Percentiles rank a stretch among this genome's conserved stretches.
These are phyloP conservation scores for Folsomia candida DNA, from an alignment of 2,888 invertebrate genomes.

Conservation along the genomic window DNA sequence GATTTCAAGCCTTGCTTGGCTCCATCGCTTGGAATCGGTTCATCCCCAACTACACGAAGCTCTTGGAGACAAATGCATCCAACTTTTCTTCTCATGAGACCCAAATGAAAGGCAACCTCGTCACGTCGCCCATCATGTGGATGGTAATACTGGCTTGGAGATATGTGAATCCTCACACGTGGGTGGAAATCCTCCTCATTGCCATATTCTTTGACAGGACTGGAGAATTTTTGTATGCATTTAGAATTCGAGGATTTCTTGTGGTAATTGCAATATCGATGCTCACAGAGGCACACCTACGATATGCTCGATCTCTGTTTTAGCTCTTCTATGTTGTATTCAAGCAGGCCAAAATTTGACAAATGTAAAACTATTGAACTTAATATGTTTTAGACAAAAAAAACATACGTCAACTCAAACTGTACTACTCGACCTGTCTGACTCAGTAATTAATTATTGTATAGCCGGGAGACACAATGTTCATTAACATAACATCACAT, in stretches of 20 bases:
- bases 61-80: slow-evolving; percentile 64
- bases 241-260: slow-evolving; percentile 72
- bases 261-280: slow-evolving; percentile 66
- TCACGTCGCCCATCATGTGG: slow-evolving; percentile 73
- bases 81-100: slow-evolving; percentile 23
- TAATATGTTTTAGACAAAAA: not conserved
- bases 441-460: too few species aligned
- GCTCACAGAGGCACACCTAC: slow-evolving; percentile 67
- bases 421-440: too few species aligned
- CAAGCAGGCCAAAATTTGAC: not conserved
- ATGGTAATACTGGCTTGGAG: slow-evolving; percentile 73
- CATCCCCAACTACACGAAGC: slow-evolving; percentile 73
- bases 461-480: too few species aligned
- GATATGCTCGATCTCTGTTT: not conserved
- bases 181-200: slow-evolving; percentile 70
- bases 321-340: too few species aligned
- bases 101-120: slow-evolving; percentile 55
- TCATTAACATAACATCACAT: too few species aligned
- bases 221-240: slow-evolving; percentile 70
- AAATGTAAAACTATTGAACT: not conserved
- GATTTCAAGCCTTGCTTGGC: slow-evolving; percentile 66
- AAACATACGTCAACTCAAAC: too few species aligned
- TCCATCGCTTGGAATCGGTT: slow-evolving; percentile 82
- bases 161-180: slow-evolving; percentile 73
- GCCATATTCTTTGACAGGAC: slow-evolving; percentile 78